phyloP scores from a whole-genome alignment of 2,113 vertebrate genomes.

The Varanus salvator region DNA sequence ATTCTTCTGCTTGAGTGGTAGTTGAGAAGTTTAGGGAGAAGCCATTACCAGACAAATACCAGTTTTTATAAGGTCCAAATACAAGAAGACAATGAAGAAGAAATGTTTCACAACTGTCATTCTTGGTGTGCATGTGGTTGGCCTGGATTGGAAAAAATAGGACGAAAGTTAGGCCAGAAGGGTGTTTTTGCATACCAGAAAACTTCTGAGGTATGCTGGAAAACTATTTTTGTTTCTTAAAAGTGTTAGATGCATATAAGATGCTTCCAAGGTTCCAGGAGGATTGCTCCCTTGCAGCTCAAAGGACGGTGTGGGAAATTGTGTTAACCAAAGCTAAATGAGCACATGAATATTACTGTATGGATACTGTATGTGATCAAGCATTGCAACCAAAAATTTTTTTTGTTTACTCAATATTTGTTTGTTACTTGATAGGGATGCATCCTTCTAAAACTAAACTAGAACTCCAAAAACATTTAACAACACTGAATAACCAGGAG shows the following conservation, averaged over 20 bases:
- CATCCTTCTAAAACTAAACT: constrained; percentile 91
- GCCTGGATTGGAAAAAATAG: background rate
- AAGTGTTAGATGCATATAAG: background rate
- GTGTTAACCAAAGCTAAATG: background rate
- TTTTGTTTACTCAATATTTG: constrained; percentile 11
- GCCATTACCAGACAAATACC: background rate
- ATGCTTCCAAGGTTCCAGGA: background rate
- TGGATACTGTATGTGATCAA: background rate
- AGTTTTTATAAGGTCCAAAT: background rate
- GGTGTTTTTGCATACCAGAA: background rate
- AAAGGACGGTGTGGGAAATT: background rate
- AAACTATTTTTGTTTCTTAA: no score
- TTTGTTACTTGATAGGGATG: constrained; percentile 79
- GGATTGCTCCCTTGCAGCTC: background rate
- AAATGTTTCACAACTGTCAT: background rate
- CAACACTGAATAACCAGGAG: constrained; percentile 89
- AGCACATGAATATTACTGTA: no score
- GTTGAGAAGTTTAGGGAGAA: background rate
- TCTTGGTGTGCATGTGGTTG: background rate
- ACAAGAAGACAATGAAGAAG: background rate
- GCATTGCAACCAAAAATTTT: background rate
- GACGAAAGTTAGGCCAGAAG: background rate
- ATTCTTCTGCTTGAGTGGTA: background rate
- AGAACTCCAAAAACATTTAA: constrained; percentile 93
- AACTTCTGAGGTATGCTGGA: background rate